Evolutionary conservation across 2,113 vertebrate genomes (phyloP).

Genomic region (Diphyllodes magnificus): DNA sequence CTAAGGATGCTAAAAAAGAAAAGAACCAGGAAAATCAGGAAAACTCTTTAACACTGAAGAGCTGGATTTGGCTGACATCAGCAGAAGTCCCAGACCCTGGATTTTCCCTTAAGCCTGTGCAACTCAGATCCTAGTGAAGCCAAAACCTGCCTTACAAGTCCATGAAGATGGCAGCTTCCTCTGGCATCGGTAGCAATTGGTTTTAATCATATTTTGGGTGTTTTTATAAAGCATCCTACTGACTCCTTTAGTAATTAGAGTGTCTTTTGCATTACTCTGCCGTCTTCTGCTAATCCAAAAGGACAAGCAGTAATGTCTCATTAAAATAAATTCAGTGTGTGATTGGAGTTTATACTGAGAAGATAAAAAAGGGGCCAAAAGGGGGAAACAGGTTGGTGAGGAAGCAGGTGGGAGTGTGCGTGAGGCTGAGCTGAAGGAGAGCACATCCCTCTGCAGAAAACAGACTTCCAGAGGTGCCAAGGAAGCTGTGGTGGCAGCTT

Average conservation of each 20-base stretch:
- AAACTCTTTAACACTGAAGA: background rate
- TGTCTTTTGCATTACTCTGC: constrained; percentile 58
- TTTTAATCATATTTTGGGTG: background rate
- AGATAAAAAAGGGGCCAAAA: background rate
- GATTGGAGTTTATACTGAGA: background rate
- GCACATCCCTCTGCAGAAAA: background rate
- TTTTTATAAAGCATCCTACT: constrained; percentile 30
- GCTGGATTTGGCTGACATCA: background rate
- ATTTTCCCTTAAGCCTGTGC: background rate
- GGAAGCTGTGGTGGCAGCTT: background rate
- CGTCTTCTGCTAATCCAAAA: constrained; percentile 53
- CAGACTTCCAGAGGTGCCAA: background rate
- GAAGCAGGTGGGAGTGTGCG: background rate
- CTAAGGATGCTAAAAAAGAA: background rate
- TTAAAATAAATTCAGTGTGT: background rate
- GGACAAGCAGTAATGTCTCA: constrained; percentile 42
- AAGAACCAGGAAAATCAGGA: background rate
- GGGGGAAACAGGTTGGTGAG: background rate
- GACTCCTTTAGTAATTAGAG: constrained; percentile 61
- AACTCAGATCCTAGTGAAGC: background rate
- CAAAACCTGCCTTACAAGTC: background rate
- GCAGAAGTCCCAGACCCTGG: background rate
- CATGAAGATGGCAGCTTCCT: background rate
- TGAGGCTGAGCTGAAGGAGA: background rate
- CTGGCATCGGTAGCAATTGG: background rate